Base-by-base conservation (phyloP, 2,888 invertebrate species). In the Epinotia ramella region DNA sequence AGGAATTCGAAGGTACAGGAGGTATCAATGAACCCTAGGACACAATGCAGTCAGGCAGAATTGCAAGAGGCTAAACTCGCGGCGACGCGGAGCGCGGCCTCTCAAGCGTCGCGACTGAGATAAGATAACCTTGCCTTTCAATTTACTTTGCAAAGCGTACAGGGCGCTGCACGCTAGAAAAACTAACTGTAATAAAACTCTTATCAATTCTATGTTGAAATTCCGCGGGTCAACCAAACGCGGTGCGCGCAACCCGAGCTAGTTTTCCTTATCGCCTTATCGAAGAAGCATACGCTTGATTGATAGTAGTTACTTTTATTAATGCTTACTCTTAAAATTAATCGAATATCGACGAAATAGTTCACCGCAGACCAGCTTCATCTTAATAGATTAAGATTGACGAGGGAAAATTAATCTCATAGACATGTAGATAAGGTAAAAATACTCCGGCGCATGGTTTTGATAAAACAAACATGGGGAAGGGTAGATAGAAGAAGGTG, bases 71-170 rank as follows among this genome's bases (percentile, higher is more conserved):
- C 65, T 73, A 73, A 78, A 79, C 74, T 18, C 73, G 63, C 74
- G 64, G 46, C n/a, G n/a, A 79, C 67, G 66, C 77, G 73, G 73
- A 70, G 79, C 84, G 80, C 83, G 84, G 81, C 86, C 75, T 66
- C 71, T 28, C 88, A 87, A 89, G 89, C 89, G 88, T 84, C 89
- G 81, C 82, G 81, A 76, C 84, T 90, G 74, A 76, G 94, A 94
- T 94, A 93, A 94, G 93, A 94, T 94, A 94, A 94, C 94, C 94
- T 94, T 93, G 94, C 90, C 89, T 92, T 91, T 86, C 90, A 92
- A 93, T 93, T 93, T 91, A 88, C 88, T 91, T 90, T 84, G 87
- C 90, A 84, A 86, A 86, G 84, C 83, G 81, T 79, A 78, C 74
- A 78, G 78, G 79, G 77, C 82, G 83, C 84, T 83, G 81, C 80